Base-by-base conservation (phyloP, 1,140 invertebrate species). In the Heliconius hermathena region DNA sequence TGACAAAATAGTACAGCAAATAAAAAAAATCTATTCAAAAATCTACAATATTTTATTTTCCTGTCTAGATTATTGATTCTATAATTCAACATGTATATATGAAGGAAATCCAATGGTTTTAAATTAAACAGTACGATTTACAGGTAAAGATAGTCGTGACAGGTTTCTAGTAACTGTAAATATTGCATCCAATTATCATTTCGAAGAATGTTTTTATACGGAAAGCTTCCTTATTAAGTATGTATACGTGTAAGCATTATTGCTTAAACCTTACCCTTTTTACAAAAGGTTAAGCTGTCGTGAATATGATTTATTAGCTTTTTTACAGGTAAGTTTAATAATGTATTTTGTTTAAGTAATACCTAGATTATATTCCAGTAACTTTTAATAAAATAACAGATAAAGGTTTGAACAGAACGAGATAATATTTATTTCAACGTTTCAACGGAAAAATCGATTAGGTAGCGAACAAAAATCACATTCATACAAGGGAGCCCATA, bases 271-370 rank as follows among this genome's bases (percentile, higher is more conserved):
- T 26, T 66, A 66, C 57, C 54, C 8, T 57, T 22, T 66, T 29
- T 66, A 26, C 26, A 66, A 66, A 66, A 66, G 60, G 73, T 52
- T 84, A 84, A 84, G 81, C 78, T 79, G 76, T 78, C 81, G 78
- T 84, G 83, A 82, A 82, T 80, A 84, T 84, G 78, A 84, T 82
- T 82, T 78, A 82, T 84, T 84, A 80, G 41, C 72, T 33, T 33
- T 73, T 72, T 80, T 81, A 46, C 82, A 75, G 80, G 54, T 75
- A 77, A 75, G 81, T 83, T 66, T 83, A 83, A 60, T 77, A 38
- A 52, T 13, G 4, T 26, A 66, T 66, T 66, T 66, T 16, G 26
- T 66, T 66, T 22, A 66, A 66, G n/a, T 16, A 66, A 66, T 66
- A 66, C 60, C 3, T 1, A 16, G 1, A 29, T 60, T 60, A 66